Evolutionary conservation across 2,888 invertebrate genomes (phyloP).

Genomic region (Thymelicus acteon): DNA sequence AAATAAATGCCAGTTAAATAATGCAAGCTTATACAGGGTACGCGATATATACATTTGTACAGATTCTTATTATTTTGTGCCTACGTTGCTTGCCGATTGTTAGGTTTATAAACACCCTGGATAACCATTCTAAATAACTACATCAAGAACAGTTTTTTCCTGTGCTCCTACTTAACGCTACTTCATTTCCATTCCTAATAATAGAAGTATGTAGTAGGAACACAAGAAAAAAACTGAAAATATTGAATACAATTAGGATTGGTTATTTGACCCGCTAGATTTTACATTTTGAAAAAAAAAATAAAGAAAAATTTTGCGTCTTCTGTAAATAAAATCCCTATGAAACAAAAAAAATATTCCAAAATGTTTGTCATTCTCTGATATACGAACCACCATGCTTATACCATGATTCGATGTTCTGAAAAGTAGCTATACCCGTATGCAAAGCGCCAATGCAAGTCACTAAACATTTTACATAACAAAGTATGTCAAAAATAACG

Average conservation of each 20-base stretch:
- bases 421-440: conserved; percentile 7
- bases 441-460: background rate
- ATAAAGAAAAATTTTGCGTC: no score
- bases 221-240: conserved; percentile 9
- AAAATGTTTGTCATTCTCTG: no score
- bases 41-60: conserved; percentile 70
- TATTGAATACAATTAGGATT: conserved; percentile 13
- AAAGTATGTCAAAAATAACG: no score
- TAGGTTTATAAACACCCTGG: conserved; percentile 39
- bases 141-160: conserved; percentile 17
- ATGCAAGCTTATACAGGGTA: conserved; percentile 54
- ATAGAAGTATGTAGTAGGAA: background rate
- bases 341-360: no score
- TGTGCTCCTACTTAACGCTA: background rate
- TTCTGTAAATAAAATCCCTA: no score
- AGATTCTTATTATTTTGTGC: conserved; percentile 47
- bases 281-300: no score
- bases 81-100: conserved; percentile 38
- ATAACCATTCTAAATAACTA: conserved; percentile 38
- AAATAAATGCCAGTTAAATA: conserved; percentile 60
- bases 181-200: background rate
- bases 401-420: conserved; percentile 16
- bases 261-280: background rate
- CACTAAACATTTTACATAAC: background rate
- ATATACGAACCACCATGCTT: conserved; percentile 1